Evolutionary conservation across 2,888 invertebrate species (phyloP).

Genomic region (Mythimna pallens): DNA sequence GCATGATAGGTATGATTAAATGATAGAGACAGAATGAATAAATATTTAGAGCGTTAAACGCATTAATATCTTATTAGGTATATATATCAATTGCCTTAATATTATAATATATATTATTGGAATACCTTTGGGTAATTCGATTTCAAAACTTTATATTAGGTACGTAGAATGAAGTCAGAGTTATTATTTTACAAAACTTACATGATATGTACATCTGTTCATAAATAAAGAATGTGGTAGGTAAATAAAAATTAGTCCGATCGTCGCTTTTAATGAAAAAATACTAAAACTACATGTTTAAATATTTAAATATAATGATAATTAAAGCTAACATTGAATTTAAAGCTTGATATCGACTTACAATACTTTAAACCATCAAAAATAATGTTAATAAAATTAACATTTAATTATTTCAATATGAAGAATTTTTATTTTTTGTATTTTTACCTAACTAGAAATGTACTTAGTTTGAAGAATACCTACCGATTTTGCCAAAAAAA

Average conservation of each 20-base stretch:
- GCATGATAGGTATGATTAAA: no score
- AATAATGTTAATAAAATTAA: slow-evolving; percentile 62
- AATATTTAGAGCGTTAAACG: no score
- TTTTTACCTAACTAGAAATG: slow-evolving; percentile 48
- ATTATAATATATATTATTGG: no score
- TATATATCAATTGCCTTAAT: no score
- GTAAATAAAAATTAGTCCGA: slow-evolving; percentile 58
- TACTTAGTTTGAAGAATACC: slow-evolving; percentile 34
- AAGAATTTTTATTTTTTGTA: slow-evolving; percentile 28
- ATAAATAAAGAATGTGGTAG: slow-evolving; percentile 65
- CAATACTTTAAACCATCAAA: slow-evolving; percentile 70
- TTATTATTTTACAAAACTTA: slow-evolving; percentile 59
- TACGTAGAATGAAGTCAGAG: slow-evolving; percentile 52
- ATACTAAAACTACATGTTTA: slow-evolving; percentile 66
- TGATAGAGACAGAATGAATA: no score
- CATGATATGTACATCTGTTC: slow-evolving; percentile 72
- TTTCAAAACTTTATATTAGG: background rate
- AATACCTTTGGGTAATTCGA: no score
- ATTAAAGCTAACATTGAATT: slow-evolving; percentile 90
- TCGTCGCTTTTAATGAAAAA: slow-evolving; percentile 52
- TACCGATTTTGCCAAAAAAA: slow-evolving; percentile 57
- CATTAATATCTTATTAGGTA: no score
- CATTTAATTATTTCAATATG: slow-evolving; percentile 35
- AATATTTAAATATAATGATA: slow-evolving; percentile 82
- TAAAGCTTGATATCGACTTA: slow-evolving; percentile 89